phyloP scores from a whole-genome alignment of 1,140 invertebrate species.

The Pygmarrhopalites habei region DNA sequence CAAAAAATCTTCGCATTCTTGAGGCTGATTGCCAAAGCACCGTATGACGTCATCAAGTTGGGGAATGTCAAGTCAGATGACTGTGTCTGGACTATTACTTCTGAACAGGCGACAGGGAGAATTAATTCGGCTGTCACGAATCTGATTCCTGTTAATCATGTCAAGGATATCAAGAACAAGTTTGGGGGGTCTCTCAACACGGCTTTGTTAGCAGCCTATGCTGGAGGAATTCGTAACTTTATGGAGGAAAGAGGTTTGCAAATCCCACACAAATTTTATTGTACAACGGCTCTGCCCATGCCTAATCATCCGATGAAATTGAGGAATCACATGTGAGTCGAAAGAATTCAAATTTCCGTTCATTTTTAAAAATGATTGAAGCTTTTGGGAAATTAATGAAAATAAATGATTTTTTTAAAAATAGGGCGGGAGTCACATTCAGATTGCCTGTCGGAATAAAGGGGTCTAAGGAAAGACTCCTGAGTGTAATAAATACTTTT shows the following conservation, averaged over 20 bases:
- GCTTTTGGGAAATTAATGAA: no score
- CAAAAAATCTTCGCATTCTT: background rate
- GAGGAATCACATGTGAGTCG: constrained; percentile 26
- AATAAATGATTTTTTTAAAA: no score
- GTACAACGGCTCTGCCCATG: constrained; percentile 20
- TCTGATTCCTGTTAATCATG: constrained; percentile 3
- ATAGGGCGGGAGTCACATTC: background rate
- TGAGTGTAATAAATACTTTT: constrained; percentile 3
- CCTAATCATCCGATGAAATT: constrained; percentile 27
- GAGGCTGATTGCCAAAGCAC: background rate
- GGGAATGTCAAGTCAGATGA: constrained; percentile 4
- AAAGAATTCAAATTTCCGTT: no score
- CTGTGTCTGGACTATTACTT: constrained; percentile 18
- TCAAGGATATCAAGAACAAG: constrained; percentile 25
- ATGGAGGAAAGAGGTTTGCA: constrained; percentile 22
- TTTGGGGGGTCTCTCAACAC: constrained; percentile 15
- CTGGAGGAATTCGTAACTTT: constrained; percentile 24
- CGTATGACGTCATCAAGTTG: constrained; percentile 6
- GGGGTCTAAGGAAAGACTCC: constrained; percentile 8
- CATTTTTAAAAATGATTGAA: no score
- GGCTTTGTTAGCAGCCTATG: constrained; percentile 21
- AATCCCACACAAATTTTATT: constrained; percentile 30
- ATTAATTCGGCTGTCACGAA: background rate
- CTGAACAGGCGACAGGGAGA: constrained; percentile 1
- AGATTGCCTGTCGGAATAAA: constrained; percentile 18